Conservation (phyloP, 2,797 vertebrate genomes). For the Phylloscopus collybita region DNA sequence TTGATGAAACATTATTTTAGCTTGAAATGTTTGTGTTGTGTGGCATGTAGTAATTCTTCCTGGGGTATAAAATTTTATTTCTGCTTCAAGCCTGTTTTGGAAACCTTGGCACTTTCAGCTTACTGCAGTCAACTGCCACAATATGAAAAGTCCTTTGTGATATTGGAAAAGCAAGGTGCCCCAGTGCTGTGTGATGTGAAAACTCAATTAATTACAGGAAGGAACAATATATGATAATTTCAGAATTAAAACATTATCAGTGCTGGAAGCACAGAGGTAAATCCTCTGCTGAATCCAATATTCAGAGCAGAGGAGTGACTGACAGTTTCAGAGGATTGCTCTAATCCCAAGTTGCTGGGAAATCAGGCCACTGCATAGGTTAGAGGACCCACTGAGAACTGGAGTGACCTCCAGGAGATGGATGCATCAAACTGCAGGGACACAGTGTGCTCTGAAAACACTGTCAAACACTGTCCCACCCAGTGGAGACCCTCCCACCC, state of each 20-base stretch:
- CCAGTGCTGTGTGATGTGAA: background rate
- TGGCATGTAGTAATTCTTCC: slow-evolving; percentile 50
- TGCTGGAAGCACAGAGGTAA: background rate
- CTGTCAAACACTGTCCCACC: accelerated
- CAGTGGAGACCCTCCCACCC: background rate
- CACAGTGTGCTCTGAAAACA: background rate
- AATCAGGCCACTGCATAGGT: background rate
- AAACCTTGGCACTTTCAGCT: slow-evolving; percentile 31
- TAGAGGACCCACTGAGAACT: background rate
- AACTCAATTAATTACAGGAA: background rate
- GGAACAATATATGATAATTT: background rate
- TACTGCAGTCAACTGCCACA: background rate
- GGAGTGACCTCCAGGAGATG: background rate
- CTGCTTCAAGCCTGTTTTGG: slow-evolving; percentile 41
- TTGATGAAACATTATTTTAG: slow-evolving; percentile 63
- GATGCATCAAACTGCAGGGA: background rate
- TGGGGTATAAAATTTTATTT: slow-evolving; percentile 59
- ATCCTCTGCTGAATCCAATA: background rate
- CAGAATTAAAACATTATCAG: background rate
- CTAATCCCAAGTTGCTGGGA: background rate
- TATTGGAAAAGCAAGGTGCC: background rate
- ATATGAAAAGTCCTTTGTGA: background rate
- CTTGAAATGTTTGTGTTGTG: slow-evolving; percentile 47
- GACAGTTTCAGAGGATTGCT: background rate
- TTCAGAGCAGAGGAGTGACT: background rate